Base-by-base conservation (phyloP, 2,113 vertebrate species). In the Brienomyrus longianalis region DNA sequence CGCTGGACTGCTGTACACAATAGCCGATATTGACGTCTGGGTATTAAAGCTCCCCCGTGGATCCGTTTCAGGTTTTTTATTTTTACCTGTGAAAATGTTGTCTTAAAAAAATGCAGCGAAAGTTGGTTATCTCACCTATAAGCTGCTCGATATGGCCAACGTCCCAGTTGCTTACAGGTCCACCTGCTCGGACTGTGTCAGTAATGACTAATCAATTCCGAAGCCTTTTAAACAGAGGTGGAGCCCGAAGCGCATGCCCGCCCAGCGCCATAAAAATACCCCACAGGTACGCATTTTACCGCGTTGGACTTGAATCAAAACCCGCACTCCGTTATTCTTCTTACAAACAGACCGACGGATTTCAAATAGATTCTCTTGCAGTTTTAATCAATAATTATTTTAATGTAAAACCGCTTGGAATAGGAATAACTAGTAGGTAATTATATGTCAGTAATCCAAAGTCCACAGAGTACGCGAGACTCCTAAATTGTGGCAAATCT, bases 171-270 rank as follows among this genome's bases (percentile, higher is more conserved):
- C 56, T 13, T 19, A 62, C 59, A 74, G 21, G 62, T 74, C 87
- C 87, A 88, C 87, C 87, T 88, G 87, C 8, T 70, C 66, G n/a
- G 13, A 74, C 45, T 50, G 39, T 70, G 59, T n/a, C 17, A 27
- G 23, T 45, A 23, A 27, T n/a, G n/a, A 27, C 87, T n/a, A 27
- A 19, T 35, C 87, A 31, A 8, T 8, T 11, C 43, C 27, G 87
- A 6, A 31, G 11, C 23, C 27, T 48, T 74, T 74, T 62, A 13
- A 39, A 13, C 11, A 47, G 45, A 45, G 87, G 87, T 27, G 87
- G 59, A 48, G 56, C 45, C 56, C 43, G 47, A 47, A 23, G 15
- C 45, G 62, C 35, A 31, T 9, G 23, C 8, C 3, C 59, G 8
- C 59, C 23, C 23, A 27, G 8, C 10, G n/a, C n/a, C n/a, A 5